Evolutionary conservation across 2,113 vertebrate genomes (phyloP), one percentile per base, ranked within the genome.

Genomic region (Lepisosteus oculatus): DNA sequence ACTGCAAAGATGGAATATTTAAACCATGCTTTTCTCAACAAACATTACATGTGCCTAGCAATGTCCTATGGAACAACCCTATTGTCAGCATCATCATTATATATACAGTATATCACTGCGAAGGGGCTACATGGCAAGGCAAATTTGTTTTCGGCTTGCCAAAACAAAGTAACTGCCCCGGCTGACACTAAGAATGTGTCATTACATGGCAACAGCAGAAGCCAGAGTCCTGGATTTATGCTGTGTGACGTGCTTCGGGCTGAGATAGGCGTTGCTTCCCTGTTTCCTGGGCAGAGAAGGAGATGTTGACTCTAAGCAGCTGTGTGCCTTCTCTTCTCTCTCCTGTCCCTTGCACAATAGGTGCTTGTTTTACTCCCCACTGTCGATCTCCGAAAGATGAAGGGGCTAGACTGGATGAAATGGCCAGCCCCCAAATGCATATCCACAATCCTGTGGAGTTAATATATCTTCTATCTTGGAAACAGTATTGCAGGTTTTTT

Each of bases 101-200:
- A 70, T 79, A 70, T 17, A 17, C 15, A 17, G 15, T 17, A 17
- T 72, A 72, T 79, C 72, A 61, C 66, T 44, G 67, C 29, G 14
- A 74, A 75, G 64, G 65, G 66, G 74, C 72, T 78, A 74, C 73
- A 74, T 72, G 68, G 74, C 77, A 78, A 17, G 47, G 77, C 45
- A 84, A 79, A 83, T 81, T 79, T 78, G 79, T 74, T 77, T 82
- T 72, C 57, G 8, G 76, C 64, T 55, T 15, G 74, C 74, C 79
- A 83, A 73, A 79, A 77, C 74, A 73, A 82, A 79, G 76, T 68
- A 78, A 43, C 78, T 68, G 71, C 56, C 74, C 66, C 8, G 74
- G 69, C 76, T 78, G 77, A 74, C 76, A 74, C 75, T 64, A 78
- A 57, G 69, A 78, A 78, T 15, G 62, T 72, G 65, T 64, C 55